A percentile compares a stretch with the other conserved stretches of the same genome.
phyloP scores from a whole-genome alignment of 2,113 vertebrate species.

The Falcunculus frontatus region DNA sequence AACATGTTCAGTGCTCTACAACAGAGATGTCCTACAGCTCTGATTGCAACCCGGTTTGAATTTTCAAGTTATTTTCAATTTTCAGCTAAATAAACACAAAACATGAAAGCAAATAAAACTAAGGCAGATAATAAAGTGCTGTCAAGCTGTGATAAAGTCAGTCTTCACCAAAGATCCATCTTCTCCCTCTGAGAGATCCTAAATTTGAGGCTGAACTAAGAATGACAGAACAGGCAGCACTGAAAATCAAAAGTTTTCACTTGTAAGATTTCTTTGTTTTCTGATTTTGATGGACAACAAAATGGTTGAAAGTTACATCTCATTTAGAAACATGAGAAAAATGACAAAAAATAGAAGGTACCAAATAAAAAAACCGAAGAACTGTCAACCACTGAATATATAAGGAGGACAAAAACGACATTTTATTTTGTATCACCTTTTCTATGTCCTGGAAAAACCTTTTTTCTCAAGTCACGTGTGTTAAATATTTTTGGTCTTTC shows the following conservation, averaged over 20 bases:
- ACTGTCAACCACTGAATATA: not conserved
- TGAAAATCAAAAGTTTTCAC: conserved; percentile 1
- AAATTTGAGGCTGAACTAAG: conserved; percentile 29
- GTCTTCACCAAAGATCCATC: conserved; percentile 14
- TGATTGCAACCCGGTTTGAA: not conserved
- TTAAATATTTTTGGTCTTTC: not conserved
- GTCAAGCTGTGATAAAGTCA: conserved; percentile 51
- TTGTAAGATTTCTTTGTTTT: not conserved
- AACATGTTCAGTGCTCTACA: not conserved
- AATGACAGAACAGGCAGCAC: conserved; percentile 15
- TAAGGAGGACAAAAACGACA: not conserved
- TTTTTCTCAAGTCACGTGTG: not conserved
- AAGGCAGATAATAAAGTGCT: conserved; percentile 4
- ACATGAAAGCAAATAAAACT: conserved; percentile 9
- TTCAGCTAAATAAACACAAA: conserved; percentile 32
- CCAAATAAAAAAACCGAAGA: not conserved
- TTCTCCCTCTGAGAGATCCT: conserved; percentile 43
- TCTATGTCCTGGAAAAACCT: not conserved
- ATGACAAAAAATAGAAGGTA: not conserved
- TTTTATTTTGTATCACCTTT: not conserved
- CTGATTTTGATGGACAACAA: conserved; percentile 37
- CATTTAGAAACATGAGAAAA: not conserved
- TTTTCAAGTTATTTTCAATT: conserved; percentile 24
- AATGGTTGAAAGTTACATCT: conserved; percentile 2
- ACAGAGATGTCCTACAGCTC: not conserved